Evolutionary conservation across 1,140 invertebrate species (phyloP).

Genomic region (Dreissena polymorpha): DNA sequence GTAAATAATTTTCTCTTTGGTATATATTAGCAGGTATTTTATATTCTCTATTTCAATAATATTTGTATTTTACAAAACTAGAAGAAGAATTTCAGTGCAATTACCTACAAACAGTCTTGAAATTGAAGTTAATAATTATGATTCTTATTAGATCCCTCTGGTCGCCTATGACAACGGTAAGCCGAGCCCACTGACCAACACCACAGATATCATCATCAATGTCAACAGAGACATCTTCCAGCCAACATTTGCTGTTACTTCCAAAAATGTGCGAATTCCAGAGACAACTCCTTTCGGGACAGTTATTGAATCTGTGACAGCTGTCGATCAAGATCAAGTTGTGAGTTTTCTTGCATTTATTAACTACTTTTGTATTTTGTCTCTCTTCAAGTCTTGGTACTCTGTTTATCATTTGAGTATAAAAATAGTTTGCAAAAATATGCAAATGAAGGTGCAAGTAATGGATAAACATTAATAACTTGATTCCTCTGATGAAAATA

Average conservation of each 20-base stretch:
- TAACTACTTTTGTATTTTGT: not conserved
- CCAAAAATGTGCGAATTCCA: conserved; percentile 33
- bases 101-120: not conserved
- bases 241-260: conserved; percentile 86
- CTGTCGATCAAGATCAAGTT: conserved; percentile 66
- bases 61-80: too few species aligned
- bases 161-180: conserved; percentile 55
- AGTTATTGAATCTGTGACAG: conserved; percentile 54
- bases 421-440: too few species aligned
- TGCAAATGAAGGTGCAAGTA: too few species aligned
- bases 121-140: too few species aligned
- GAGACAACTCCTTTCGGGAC: conserved; percentile 36
- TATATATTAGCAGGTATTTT: too few species aligned
- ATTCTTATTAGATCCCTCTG: conserved; percentile 59
- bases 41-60: too few species aligned
- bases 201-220: conserved; percentile 59
- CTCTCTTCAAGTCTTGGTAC: too few species aligned
- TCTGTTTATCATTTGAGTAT: too few species aligned
- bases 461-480: too few species aligned
- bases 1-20: too few species aligned
- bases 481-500: too few species aligned
- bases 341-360: conserved; percentile 25
- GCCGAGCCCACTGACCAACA: conserved; percentile 37
- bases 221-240: conserved; percentile 88
- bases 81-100: not conserved